Conservation (phyloP, 2,113 vertebrate genomes). For the Hyla sarda region DNA sequence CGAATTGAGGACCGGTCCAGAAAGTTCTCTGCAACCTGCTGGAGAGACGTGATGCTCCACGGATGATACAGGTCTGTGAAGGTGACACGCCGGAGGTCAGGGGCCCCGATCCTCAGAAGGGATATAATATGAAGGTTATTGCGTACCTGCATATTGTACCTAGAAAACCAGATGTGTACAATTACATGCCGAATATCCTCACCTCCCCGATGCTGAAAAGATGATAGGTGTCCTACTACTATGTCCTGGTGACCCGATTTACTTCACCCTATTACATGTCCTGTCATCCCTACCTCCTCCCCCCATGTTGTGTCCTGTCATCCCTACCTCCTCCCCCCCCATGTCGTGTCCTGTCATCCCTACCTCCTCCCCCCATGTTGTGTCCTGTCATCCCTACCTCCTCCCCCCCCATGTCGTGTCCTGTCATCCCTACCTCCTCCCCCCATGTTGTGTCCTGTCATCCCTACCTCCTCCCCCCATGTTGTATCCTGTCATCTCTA, state of each 20-base stretch:
- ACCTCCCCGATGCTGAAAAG: too few relatives aligned
- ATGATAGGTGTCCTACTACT: too few relatives aligned
- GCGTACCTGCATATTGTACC: constrained; percentile 70
- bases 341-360: neutral
- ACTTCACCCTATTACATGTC: neutral
- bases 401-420: neutral
- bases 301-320: neutral
- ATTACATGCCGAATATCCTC: too few relatives aligned
- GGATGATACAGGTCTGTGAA: constrained; percentile 78
- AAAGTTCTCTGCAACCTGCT: constrained; percentile 66
- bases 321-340: neutral
- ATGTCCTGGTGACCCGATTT: too few relatives aligned
- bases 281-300: neutral
- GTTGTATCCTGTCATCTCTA: neutral
- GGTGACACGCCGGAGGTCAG: constrained; percentile 67
- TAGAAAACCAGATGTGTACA: constrained; percentile 57
- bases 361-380: neutral
- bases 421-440: neutral
- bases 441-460: neutral
- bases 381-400: neutral
- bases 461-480: neutral
- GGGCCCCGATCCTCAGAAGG: neutral
- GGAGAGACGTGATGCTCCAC: constrained; percentile 74
- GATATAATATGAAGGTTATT: constrained; percentile 81
- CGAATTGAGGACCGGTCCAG: constrained; percentile 61